Evolutionary conservation across 2,113 vertebrate species (phyloP), one percentile per base, ranked within the genome.

Genomic region (Melanostigma gelatinosum): DNA sequence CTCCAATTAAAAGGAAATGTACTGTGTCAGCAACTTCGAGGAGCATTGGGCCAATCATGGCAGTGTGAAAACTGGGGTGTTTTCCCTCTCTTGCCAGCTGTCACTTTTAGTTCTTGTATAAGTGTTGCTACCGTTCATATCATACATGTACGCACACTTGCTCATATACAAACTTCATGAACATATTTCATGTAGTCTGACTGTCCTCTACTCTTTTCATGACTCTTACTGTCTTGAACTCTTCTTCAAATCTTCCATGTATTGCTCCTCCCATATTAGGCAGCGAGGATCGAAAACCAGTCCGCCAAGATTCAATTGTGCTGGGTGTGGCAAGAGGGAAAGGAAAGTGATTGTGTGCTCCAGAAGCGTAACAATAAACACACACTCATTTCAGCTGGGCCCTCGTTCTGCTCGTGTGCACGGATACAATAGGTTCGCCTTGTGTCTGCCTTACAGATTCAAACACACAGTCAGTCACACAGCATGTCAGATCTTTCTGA

Each of bases 241-340:
- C 42, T 40, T 24, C 55, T 52, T 42, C 3, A 34, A 63, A 27
- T 38, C 9, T 12, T 16, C 7, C 7, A 50, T 2, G 9, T 24
- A n/a, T 40, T 44, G 29, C n/a, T 57, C 72, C 36, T 73, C 36
- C 58, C 22, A 18, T 50, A 75, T 70, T 4, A 80, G 60, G 50
- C 66, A n/a, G 34, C 16, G 42, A 70, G 54, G 22, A 29, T 5
- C 48, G 8, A 69, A 64, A 93, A 93, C 93, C 85, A 69, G 93
- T 91, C 77, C 50, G 46, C 77, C 86, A 8, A 74, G 90, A 94
- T 95, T 94, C 92, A 92, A 57, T 2, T 27, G 34, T 66, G 48
- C 40, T 66, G 89, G 92, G 87, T 83, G 85, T 80, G 86, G 89
- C 73, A 64, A 15, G 11, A 76, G 69, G 57, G 71, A 77, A 80